Evolutionary conservation across 1,140 invertebrate species (phyloP).

Genomic region (Pachypeltis micranthus): DNA sequence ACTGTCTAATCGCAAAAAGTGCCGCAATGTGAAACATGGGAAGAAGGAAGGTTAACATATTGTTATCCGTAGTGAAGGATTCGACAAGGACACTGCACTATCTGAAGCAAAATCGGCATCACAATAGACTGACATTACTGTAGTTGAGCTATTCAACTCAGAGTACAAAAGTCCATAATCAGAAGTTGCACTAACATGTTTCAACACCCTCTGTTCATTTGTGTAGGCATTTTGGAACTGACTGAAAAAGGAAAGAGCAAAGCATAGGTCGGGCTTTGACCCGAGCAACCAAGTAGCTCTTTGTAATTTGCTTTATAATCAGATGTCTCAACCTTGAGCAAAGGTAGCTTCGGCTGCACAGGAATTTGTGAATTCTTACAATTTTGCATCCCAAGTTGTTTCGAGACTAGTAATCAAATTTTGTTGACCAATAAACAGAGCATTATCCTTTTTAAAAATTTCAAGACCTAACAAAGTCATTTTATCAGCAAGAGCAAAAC

Average conservation of each 20-base stretch:
- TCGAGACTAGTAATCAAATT: not conserved
- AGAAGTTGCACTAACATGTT: not conserved
- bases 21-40: too few species aligned
- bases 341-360: not conserved
- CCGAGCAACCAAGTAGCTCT: not conserved
- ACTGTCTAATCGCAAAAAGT: too few species aligned
- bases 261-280: not conserved
- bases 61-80: too few species aligned
- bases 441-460: not conserved
- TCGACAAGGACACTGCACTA: too few species aligned
- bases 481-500: not conserved
- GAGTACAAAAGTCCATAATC: not conserved
- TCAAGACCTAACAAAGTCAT: not conserved
- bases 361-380: not conserved
- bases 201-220: not conserved
- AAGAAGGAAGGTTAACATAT: too few species aligned
- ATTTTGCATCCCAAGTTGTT: not conserved
- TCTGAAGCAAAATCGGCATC: slow-evolving; percentile 2
- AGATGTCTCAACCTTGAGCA: not conserved
- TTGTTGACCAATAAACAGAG: not conserved
- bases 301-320: not conserved
- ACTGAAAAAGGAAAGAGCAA: not conserved
- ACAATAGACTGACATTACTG: not conserved
- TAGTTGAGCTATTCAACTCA: not conserved
- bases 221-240: not conserved